Evolutionary conservation across 1,140 invertebrate genomes (phyloP), one percentile per base, ranked within the genome.

Genomic region (Magallana ariakensis): DNA sequence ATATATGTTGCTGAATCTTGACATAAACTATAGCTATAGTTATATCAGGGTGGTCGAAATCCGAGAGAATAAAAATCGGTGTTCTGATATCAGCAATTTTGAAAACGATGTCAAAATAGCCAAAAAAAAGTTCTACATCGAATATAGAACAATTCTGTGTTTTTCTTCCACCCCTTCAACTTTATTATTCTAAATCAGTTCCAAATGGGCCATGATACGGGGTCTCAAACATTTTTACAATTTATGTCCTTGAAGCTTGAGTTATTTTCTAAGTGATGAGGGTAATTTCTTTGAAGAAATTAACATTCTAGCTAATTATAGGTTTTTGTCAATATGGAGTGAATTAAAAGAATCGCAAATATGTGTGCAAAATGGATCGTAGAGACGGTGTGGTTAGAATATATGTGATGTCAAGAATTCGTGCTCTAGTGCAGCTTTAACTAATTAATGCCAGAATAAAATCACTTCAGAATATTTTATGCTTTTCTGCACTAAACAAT

Each of bases 231-330:
- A 10, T 75, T 75, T 75, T 75, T 22, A 26, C 11, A 75, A 26
- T 33, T 75, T 75, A 26, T 75, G 66, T 33, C 19, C 22, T 33
- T 11, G 33, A 75, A 75, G 22, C 66, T 75, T 33, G 66, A 13
- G n/a, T 75, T 26, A 75, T 75, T 75, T 75, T 26, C 66, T 75
- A 26, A 26, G 66, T 13, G 66, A 19, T 75, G 13, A 5, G 66
- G 22, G 66, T 46, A 33, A 75, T 46, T 75, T 75, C 66, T 26
- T 75, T 75, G 66, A 75, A 26, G 66, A 11, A 4, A 75, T 75
- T 33, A 2, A 26, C 6, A 75, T 75, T 75, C 66, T 75, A 11
- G 11, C 62, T 70, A 19, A 11, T 70, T 75, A 13, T 26, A 75
- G 1, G 5, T 33, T 60, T 62, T 75, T 19, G 66, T 26, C 66